A percentile compares a stretch with the other conserved stretches of the same genome.
phyloP scores from a whole-genome alignment of 2,797 vertebrate genomes.

The Martes flavigula region DNA sequence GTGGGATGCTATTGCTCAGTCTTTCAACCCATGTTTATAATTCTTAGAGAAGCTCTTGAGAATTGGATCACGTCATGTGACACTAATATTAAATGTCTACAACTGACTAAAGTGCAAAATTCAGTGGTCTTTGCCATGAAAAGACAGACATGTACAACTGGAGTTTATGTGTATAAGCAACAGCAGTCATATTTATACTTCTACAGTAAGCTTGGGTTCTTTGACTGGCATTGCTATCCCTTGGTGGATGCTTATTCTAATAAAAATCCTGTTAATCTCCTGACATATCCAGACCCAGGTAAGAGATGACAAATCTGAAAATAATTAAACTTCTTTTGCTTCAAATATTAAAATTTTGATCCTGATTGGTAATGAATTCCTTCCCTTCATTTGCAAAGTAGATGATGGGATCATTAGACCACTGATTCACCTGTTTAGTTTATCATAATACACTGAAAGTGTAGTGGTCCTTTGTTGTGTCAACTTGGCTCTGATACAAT shows the following conservation, averaged over 20 bases:
- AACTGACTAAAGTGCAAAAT: neutral
- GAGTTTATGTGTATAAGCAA: neutral
- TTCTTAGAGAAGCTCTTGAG: neutral
- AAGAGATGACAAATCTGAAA: neutral
- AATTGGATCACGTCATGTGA: neutral
- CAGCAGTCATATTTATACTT: neutral
- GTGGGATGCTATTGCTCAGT: neutral
- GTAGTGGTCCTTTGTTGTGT: neutral
- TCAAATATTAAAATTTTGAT: neutral
- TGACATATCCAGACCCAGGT: neutral
- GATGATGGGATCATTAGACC: neutral
- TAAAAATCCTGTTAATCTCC: neutral
- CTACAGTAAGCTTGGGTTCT: neutral
- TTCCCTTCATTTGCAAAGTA: neutral
- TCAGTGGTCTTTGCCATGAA: neutral
- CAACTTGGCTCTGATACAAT: neutral
- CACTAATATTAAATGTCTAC: neutral
- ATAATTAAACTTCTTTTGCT: neutral
- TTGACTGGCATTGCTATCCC: rapidly evolving
- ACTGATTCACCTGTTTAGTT: neutral
- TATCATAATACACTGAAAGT: neutral
- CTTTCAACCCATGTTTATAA: neutral
- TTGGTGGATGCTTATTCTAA: neutral
- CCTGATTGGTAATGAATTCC: neutral
- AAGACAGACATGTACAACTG: neutral